Base-by-base conservation (phyloP, 2,888 invertebrate species). In the Cephus runcator region DNA sequence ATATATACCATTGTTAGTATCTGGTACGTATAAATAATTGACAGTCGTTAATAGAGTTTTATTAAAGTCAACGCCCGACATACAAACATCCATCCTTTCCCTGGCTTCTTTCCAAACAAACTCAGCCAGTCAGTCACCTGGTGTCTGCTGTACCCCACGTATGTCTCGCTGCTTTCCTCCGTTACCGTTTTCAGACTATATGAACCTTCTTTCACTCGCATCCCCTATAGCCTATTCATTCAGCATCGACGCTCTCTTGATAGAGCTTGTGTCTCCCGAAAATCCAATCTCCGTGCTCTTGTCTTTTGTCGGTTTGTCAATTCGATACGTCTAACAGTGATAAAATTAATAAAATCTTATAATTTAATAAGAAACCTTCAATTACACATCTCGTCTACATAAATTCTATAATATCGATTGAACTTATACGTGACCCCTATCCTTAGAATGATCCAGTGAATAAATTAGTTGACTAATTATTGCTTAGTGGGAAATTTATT, bases 1-100 rank as follows among this genome's bases (percentile, higher is more conserved):
- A 71, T 30, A 71, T 11, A 31, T 23, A 33, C 4, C 6, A 71
- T 34, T 23, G 71, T 34, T 30, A 71, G 71, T 71, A 34, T 71
- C 31, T 34, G 71, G 30, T 71, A 34, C 2, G 71, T 31, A 33
- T 34, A 31, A 71, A 71, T 31, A 71, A 71, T 34, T 71, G 31
- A 71, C 12, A 71, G 30, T 31, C 30, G 31, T 75, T 73, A 79
- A 75, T 73, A 76, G 23, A 68, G 81, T 69, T 80, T 80, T 80
- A 80, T 76, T 73, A 36, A 79, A 76, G 80, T 81, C 78, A 81
- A 81, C 78, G 77, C 40, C 76, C 77, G 76, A 73, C 40, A 76
- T 73, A 73, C 76, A 81, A 77, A 77, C 79, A 80, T 79, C 80
- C 56, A 56, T 56, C 56, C 79, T 79, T 80, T 80, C 79, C 77